Conservation (phyloP, 2,797 vertebrate species). For the Gallirallus australis region DNA sequence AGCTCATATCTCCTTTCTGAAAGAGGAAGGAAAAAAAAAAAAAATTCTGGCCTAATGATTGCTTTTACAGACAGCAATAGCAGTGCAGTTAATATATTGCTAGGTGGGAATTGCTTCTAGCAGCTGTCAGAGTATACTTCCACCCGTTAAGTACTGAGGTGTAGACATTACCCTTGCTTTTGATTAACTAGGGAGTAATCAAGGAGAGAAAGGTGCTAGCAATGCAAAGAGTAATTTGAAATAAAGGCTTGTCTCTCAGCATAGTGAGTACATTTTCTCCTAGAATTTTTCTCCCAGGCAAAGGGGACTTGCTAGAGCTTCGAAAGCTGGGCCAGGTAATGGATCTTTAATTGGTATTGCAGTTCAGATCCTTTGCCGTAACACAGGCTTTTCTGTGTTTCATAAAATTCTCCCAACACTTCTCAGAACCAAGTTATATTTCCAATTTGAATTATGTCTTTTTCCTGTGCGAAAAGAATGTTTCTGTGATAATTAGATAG, state of each 20-base stretch:
- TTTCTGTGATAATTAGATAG: neutral
- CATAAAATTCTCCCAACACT: neutral
- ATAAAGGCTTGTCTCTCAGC: neutral
- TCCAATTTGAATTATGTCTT: neutral
- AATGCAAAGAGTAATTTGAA: neutral
- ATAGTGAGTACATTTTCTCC: neutral
- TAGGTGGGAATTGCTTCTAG: conserved; percentile 26
- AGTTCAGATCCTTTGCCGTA: neutral
- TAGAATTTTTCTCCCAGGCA: neutral
- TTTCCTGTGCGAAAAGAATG: neutral
- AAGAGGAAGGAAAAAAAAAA: neutral
- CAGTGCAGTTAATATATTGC: conserved; percentile 18
- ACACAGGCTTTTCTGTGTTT: neutral
- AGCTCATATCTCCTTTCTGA: conserved; percentile 25
- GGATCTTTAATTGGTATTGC: neutral
- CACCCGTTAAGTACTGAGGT: neutral
- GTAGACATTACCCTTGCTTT: neutral
- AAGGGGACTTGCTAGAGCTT: neutral
- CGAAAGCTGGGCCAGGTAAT: neutral
- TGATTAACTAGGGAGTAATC: conserved; percentile 31
- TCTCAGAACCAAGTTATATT: neutral
- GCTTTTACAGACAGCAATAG: conserved; percentile 17
- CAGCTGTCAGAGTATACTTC: neutral
- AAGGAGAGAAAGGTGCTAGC: conserved; percentile 13
- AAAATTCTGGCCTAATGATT: conserved; percentile 6